phyloP scores from a whole-genome alignment of 53 echinoderm and acorn worm genomes.

The Temnopleurus reevesii region DNA sequence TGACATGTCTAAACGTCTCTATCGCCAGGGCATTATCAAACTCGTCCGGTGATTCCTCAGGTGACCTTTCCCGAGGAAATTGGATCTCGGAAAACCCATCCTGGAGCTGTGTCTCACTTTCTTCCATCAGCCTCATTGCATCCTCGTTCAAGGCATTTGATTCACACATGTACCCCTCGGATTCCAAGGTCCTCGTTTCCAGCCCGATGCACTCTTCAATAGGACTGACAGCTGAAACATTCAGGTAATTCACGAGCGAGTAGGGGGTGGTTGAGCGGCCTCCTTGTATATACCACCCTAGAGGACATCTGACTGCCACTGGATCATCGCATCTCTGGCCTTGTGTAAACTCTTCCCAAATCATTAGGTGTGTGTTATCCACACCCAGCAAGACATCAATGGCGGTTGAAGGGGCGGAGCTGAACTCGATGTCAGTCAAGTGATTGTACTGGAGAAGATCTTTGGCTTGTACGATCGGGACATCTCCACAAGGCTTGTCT shows the following conservation, averaged over 20 bases:
- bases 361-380: constrained; percentile 50
- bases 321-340: constrained; percentile 40
- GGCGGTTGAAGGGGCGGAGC: constrained; percentile 64
- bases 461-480: constrained; percentile 15
- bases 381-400: constrained; percentile 67
- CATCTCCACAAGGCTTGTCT: constrained; percentile 49
- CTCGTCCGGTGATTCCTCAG: background rate
- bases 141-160: background rate
- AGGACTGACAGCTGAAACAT: constrained; percentile 63
- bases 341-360: constrained; percentile 41
- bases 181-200: constrained; percentile 65
- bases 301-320: constrained; percentile 51
- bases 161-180: constrained; percentile 62
- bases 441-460: constrained; percentile 39
- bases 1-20: constrained; percentile 67
- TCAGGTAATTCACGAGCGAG: constrained; percentile 63
- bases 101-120: constrained; percentile 52
- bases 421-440: constrained; percentile 42
- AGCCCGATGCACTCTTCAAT: constrained; percentile 71
- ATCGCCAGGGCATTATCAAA: constrained; percentile 51
- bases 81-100: constrained; percentile 69
- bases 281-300: constrained; percentile 60
- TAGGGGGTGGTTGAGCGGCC: constrained; percentile 36
- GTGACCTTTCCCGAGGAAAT: constrained; percentile 65
- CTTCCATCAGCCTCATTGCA: constrained; percentile 52